Evolutionary conservation across 1,140 invertebrate genomes (phyloP), one percentile per base, ranked within the genome.

Genomic region (Drosophila albomicans): DNA sequence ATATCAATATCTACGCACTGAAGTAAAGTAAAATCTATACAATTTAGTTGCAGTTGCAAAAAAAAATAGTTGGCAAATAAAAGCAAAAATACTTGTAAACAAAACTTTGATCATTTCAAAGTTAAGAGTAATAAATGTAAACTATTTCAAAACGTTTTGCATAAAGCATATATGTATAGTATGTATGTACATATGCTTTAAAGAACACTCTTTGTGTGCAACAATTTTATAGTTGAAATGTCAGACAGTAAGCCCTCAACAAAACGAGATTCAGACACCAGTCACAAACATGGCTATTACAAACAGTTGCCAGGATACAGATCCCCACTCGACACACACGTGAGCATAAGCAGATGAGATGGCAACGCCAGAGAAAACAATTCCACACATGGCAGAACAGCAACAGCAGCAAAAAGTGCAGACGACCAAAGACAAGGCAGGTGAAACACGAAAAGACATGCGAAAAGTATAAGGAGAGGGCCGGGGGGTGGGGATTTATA

Each of bases 401-500:
- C 20, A 25, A 3, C 41, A 62, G 43, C 46, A 52, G 57, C 70
- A 74, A 51, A 57, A 74, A 64, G 49, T 67, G 57, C 70, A 67
- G 57, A 20, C 32, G 48, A 35, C 67, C 62, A 85, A 86, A 71
- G 68, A 78, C 54, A 66, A 38, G 11, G 30, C 51, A 77, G n/a
- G 51, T 57, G 63, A 58, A 79, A 66, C 63, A 38, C 35, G 35
- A 59, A 80, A 28, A 38, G 41, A 13, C 38, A 70, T 58, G 16
- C 20, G 20, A 58, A 62, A 20, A 46, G 25, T 10, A 11, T 43
- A n/a, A 35, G 13, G 20, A 16, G n/a, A 15, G 41, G 8, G 59
- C 32, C 32, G 61, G 45, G 11, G 20, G 25, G 35, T 28, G 49
- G 11, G 7, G 20, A 59, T 32, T 6, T 32, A 7, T 32, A 32